A percentile compares a stretch with the other conserved stretches of the same genome.
Evolutionary conservation across 2,888 invertebrate species (phyloP).

Genomic region (Plagodis pulveraria): DNA sequence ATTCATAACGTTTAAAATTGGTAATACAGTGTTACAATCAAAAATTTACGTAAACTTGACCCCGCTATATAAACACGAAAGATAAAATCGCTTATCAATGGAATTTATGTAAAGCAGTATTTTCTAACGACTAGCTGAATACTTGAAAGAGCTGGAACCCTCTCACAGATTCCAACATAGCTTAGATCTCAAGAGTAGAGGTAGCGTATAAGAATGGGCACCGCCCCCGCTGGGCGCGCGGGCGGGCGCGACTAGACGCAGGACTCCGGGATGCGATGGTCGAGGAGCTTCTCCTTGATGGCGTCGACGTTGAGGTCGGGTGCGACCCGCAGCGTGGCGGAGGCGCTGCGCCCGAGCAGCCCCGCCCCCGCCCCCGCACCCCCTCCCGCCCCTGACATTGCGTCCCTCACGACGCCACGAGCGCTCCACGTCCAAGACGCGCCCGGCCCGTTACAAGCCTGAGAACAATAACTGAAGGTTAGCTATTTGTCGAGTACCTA

Average conservation of each 20-base stretch:
- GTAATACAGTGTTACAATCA: too few relatives aligned
- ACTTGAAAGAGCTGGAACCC: too few relatives aligned
- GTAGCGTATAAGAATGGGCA: background rate
- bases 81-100: too few relatives aligned
- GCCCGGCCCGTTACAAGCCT: slow-evolving; percentile 82
- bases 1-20: too few relatives aligned
- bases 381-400: slow-evolving; percentile 45
- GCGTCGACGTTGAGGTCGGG: slow-evolving; percentile 91
- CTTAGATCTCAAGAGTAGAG: background rate
- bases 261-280: slow-evolving; percentile 94
- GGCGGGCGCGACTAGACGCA: slow-evolving; percentile 87
- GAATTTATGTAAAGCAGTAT: too few relatives aligned
- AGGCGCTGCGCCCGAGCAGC: slow-evolving; percentile 73
- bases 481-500: too few relatives aligned
- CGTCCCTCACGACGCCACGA: slow-evolving; percentile 49
- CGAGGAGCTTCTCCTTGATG: slow-evolving; percentile 94
- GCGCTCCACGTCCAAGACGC: slow-evolving; percentile 84
- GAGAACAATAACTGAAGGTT: slow-evolving; percentile 35
- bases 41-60: too few relatives aligned
- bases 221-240: slow-evolving; percentile 1
- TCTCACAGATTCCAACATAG: background rate
- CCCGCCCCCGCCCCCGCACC: slow-evolving; percentile 33
- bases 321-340: slow-evolving; percentile 75
- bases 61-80: too few relatives aligned
- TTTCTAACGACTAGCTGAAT: too few relatives aligned